These are phyloP conservation scores for Athene cunicularia DNA, from an alignment of 2,113 vertebrate species.

Conservation along the genomic window DNA sequence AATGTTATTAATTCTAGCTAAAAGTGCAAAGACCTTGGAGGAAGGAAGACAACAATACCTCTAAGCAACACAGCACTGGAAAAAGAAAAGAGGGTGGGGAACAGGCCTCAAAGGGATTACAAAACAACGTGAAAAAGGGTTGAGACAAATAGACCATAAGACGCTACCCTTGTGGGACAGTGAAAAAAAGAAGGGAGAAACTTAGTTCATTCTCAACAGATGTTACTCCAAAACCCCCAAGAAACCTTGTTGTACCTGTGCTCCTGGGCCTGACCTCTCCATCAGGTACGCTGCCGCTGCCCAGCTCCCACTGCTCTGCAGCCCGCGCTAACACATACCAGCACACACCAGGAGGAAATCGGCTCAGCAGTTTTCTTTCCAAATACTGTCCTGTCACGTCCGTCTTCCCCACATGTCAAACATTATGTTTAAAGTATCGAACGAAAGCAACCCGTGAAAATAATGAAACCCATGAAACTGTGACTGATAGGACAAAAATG, in stretches of 20 bases:
- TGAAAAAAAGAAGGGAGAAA: background rate
- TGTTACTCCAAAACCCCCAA: background rate
- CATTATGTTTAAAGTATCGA: background rate
- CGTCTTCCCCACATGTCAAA: background rate
- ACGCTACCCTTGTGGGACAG: background rate
- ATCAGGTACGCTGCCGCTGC: background rate
- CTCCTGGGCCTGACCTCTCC: background rate
- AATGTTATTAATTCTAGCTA: background rate
- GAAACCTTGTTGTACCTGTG: background rate
- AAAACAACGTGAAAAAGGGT: background rate
- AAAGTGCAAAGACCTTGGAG: background rate
- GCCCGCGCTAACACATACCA: background rate
- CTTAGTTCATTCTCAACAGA: background rate
- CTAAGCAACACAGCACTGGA: background rate
- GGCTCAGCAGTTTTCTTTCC: background rate
- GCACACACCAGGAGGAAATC: background rate
- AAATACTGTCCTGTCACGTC: background rate
- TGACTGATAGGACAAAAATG: constrained; percentile 18
- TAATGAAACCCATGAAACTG: background rate
- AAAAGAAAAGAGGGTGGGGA: background rate
- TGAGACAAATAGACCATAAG: background rate
- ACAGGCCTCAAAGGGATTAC: background rate
- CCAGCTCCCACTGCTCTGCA: background rate
- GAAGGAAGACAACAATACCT: background rate
- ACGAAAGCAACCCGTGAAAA: background rate